phyloP scores from a whole-genome alignment of 2,113 vertebrate species.

The Ariopsis seemanni region DNA sequence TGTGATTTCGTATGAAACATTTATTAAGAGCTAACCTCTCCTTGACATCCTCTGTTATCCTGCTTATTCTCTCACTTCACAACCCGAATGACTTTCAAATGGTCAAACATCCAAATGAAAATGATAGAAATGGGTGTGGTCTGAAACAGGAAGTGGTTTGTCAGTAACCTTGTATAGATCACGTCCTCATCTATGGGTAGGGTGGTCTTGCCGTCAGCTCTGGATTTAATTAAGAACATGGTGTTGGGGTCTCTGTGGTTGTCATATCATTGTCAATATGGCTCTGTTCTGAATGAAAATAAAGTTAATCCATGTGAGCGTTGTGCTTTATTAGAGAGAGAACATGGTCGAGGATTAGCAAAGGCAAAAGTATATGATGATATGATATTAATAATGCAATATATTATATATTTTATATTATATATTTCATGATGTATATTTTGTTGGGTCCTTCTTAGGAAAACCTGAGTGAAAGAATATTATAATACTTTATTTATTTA shows the following conservation, averaged over 20 bases:
- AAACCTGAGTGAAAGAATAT: neutral
- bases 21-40: neutral
- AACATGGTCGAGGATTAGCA: neutral
- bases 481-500: neutral
- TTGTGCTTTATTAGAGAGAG: neutral
- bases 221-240: constrained; percentile 18
- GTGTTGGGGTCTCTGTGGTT: constrained; percentile 62
- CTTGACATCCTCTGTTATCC: neutral
- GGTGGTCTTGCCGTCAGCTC: neutral
- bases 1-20: neutral
- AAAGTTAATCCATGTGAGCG: neutral
- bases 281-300: constrained; percentile 35
- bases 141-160: neutral
- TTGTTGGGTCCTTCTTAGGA: neutral
- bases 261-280: constrained; percentile 68
- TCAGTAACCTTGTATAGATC: neutral
- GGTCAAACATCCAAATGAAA: neutral
- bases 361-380: neutral
- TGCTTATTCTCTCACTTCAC: too few relatives aligned
- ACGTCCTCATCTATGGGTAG: neutral
- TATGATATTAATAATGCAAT: neutral
- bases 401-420: neutral
- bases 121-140: neutral
- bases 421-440: neutral
- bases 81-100: neutral